Evolutionary conservation across 2,888 invertebrate genomes (phyloP), one percentile per base, ranked within the genome.

Genomic region (Drosophila subquinaria): DNA sequence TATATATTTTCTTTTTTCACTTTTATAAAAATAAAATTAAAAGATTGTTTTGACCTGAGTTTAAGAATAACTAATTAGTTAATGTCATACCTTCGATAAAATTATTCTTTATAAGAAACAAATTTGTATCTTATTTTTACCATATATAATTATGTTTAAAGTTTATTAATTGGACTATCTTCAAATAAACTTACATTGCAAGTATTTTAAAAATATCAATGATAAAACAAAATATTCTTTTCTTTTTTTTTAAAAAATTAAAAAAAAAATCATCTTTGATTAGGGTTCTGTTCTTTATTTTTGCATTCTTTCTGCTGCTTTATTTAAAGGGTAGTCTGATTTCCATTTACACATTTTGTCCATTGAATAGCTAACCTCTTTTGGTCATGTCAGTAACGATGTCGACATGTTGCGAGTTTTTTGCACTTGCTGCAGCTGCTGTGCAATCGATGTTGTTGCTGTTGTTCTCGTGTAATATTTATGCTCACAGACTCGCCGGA

Each of bases 391-490:
- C 57, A 59, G 68, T 69, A 53, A 36, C 53, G 27, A 40, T 69
- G 69, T 76, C 55, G 51, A 61, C 51, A 9, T 45, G 43, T 45
- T 56, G 43, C 56, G 6, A 56, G 43, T 45, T 42, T 59, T 56
- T 55, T 64, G 69, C 69, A 50, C 55, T 55, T 67, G 79, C 67
- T 71, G 51, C 66, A 62, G 70, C 65, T 75, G 62, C 59, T 57
- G 50, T 51, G 48, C 53, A 20, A 50, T 63, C 60, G 56, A 43
- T 55, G 65, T 43, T 55, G 65, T 43, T 65, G 60, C 61, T 61
- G 71, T 42, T 51, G 35, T 17, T 47, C 36, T 47, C 27, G 36
- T 57, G 23, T 47, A 81, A 57, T 81, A 77, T 81, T 81, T 67
- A 73, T 79, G 79, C 57, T 63, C 43, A 13, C 59, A 48, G 67